phyloP scores from a whole-genome alignment of 2,797 vertebrate genomes.

The Hippopotamyrus pictus region DNA sequence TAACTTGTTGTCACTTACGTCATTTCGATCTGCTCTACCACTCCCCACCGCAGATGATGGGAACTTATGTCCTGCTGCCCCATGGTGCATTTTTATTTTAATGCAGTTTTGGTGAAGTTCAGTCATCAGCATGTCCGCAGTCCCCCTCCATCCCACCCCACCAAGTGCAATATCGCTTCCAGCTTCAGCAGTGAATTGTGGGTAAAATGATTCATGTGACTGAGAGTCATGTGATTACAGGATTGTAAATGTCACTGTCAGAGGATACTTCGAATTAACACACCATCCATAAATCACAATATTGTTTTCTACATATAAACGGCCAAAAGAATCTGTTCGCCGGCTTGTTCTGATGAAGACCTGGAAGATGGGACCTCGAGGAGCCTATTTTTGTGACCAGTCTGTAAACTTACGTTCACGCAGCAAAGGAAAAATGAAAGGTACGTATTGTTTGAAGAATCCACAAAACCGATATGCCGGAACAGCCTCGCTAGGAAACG shows the following conservation, averaged over 20 bases:
- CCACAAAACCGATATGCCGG: neutral
- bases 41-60: neutral
- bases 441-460: neutral
- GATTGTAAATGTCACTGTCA: neutral
- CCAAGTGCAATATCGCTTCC: slow-evolving; percentile 21
- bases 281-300: neutral
- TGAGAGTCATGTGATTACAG: slow-evolving; percentile 14
- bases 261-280: slow-evolving; percentile 5
- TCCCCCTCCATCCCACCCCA: neutral
- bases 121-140: neutral
- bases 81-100: neutral
- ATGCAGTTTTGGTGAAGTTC: slow-evolving; percentile 9
- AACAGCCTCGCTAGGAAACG: neutral
- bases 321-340: neutral
- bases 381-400: neutral
- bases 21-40: neutral
- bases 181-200: slow-evolving; percentile 21
- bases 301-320: neutral
- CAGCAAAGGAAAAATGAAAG: neutral
- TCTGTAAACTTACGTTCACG: slow-evolving; percentile 3
- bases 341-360: slow-evolving; percentile 8
- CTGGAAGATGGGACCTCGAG: neutral
- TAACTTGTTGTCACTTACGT: neutral
- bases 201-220: slow-evolving; percentile 15
- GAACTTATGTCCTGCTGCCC: neutral